phyloP scores from a whole-genome alignment of 2,113 vertebrate genomes.

The Accipiter virgatus region DNA sequence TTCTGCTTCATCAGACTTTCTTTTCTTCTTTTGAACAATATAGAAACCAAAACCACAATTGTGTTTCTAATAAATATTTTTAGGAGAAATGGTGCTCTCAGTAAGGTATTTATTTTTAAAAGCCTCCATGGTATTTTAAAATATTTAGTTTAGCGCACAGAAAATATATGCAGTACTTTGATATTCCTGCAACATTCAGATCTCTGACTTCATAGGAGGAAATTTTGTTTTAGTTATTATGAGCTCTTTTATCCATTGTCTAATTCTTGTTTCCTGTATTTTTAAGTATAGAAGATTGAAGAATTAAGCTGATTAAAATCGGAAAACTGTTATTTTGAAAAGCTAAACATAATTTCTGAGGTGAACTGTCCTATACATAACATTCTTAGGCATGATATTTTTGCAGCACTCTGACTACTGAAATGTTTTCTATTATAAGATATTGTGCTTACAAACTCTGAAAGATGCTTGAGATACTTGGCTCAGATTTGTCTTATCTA shows the following conservation, averaged over 20 bases:
- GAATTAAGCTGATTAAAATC: slow-evolving; percentile 3
- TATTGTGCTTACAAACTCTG: neutral
- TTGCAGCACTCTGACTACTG: neutral
- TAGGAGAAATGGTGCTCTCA: neutral
- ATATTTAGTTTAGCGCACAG: slow-evolving; percentile 28
- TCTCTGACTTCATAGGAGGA: neutral
- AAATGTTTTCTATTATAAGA: neutral
- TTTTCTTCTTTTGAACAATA: slow-evolving; percentile 7
- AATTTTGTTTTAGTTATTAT: slow-evolving; percentile 14
- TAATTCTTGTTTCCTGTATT: slow-evolving; percentile 51
- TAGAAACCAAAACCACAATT: neutral
- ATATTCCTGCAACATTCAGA: slow-evolving; percentile 11
- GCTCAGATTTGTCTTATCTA: neutral
- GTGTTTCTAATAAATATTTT: neutral
- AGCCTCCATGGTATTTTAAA: neutral
- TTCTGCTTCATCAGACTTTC: neutral
- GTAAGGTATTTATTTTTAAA: slow-evolving; percentile 41
- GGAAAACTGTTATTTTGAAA: neutral
- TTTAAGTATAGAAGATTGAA: neutral
- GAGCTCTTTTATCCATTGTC: slow-evolving; percentile 48
- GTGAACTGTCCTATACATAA: neutral
- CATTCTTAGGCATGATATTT: neutral
- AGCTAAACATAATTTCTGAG: neutral
- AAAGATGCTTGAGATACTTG: neutral
- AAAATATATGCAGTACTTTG: slow-evolving; percentile 32